Conservation (phyloP, 2,797 vertebrate genomes). For the Myotis daubentonii region DNA sequence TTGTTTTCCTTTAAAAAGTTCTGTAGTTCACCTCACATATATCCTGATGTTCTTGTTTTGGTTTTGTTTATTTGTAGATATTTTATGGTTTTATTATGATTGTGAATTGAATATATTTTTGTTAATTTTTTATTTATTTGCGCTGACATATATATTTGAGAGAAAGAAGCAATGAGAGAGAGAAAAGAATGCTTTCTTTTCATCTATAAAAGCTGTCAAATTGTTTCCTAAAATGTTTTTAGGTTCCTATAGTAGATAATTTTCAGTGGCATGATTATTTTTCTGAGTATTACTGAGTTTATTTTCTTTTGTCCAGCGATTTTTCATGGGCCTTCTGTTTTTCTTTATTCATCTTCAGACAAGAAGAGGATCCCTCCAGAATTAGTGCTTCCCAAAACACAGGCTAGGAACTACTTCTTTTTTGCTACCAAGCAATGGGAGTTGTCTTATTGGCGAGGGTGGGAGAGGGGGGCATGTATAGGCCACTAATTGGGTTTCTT, state of each 20-base stretch:
- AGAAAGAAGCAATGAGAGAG: too few species aligned
- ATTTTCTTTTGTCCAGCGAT: neutral
- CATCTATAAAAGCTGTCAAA: neutral
- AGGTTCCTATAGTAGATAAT: neutral
- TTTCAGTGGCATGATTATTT: neutral
- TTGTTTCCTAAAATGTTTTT: neutral
- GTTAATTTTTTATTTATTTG: neutral
- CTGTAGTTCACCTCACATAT: neutral
- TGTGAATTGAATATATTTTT: neutral
- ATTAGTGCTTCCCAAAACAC: neutral
- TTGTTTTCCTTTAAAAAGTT: neutral
- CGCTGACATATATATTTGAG: neutral
- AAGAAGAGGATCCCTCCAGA: neutral
- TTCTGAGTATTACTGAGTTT: neutral
- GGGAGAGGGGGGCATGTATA: neutral
- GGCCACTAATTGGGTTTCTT: neutral
- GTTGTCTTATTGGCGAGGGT: neutral
- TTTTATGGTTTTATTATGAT: neutral
- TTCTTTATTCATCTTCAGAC: neutral
- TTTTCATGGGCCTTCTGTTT: too few species aligned
- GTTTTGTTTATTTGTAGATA: neutral
- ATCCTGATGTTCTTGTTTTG: neutral
- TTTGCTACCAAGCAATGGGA: neutral
- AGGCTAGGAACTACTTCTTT: neutral
- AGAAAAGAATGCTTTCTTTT: neutral